Base-by-base conservation (phyloP, 2,797 vertebrate genomes). In the Nyctibius grandis region DNA sequence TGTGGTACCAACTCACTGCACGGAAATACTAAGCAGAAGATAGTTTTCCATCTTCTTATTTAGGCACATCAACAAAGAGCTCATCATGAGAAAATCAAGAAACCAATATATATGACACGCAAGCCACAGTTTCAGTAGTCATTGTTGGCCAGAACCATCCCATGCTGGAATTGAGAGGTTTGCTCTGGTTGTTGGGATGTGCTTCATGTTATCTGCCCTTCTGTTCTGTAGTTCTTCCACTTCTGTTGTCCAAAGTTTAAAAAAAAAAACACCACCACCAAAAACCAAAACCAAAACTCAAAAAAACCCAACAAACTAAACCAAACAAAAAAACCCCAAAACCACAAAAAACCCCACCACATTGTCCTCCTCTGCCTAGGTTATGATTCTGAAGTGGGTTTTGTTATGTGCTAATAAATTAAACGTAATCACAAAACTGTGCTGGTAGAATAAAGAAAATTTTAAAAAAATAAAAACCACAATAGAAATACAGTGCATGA, bases 51-150 rank as follows among this genome's bases (percentile, higher is more conserved):
- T 14, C 11, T 12, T 36, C 23, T 91, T n/a, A 15, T 15, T 45
- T 28, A 53, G 40, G n/a, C 13, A 50, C 36, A 21, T 19, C 29
- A 31, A 17, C 18, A 38, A 60, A n/a, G 19, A 44, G 9, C 50
- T 72, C 25, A 45, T 23, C 14, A 15, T 3, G 19, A 47, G 28
- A 19, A 72, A 51, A 38, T 48, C 14, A 76, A 34, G 36, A 65
- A 77, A 23, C 6, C 38, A 40, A n/a, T n/a, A 3, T n/a, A 3
- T 1, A 7, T 15, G 57, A 13, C 15, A n/a, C 0, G 0, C 3
- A 45, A 48, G 34, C 11, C 6, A 4, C 4, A 20, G 22, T 53
- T 80, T 61, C 48, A 23, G 0, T 6, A 9, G 2, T 54, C 8
- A 0, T 10, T 18, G 3, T 1, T 68, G 73, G 20, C 42, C 61